Conservation (phyloP, 1,140 invertebrate genomes). For the Dysdera silvatica region DNA sequence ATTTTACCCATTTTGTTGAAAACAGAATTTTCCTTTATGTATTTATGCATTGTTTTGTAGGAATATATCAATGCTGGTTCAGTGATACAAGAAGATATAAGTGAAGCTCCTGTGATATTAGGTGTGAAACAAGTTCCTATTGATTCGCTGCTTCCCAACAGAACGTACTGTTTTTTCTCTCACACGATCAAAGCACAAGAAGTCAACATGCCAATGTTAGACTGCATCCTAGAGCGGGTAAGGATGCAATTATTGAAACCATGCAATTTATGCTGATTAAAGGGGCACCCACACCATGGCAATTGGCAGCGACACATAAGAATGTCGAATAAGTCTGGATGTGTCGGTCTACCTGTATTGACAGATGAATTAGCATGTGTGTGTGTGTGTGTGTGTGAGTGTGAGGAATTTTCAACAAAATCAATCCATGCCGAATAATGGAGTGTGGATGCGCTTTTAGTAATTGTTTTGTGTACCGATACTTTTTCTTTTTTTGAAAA, state of each 20-base stretch:
- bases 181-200: slow-evolving; percentile 99
- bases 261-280: too few species aligned
- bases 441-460: too few species aligned
- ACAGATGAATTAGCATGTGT: too few species aligned
- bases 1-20: neutral
- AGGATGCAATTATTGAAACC: neutral
- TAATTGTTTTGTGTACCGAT: too few species aligned
- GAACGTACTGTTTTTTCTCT: slow-evolving; percentile 97
- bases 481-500: too few species aligned
- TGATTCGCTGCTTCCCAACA: slow-evolving; percentile 84
- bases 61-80: slow-evolving; percentile 83
- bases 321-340: too few species aligned
- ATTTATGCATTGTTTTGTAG: slow-evolving; percentile 51
- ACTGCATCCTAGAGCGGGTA: slow-evolving; percentile 73
- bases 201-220: slow-evolving; percentile 92
- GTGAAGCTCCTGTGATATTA: slow-evolving; percentile 88
- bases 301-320: too few species aligned
- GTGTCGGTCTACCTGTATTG: too few species aligned
- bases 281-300: too few species aligned
- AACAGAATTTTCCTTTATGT: neutral
- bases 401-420: too few species aligned
- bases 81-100: slow-evolving; percentile 89
- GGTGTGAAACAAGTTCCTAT: slow-evolving; percentile 97
- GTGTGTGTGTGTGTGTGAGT: too few species aligned
- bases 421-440: too few species aligned